Percentiles rank a stretch among this genome's conserved stretches.
Conservation (phyloP, 2,888 invertebrate genomes). For the Labia minor region DNA sequence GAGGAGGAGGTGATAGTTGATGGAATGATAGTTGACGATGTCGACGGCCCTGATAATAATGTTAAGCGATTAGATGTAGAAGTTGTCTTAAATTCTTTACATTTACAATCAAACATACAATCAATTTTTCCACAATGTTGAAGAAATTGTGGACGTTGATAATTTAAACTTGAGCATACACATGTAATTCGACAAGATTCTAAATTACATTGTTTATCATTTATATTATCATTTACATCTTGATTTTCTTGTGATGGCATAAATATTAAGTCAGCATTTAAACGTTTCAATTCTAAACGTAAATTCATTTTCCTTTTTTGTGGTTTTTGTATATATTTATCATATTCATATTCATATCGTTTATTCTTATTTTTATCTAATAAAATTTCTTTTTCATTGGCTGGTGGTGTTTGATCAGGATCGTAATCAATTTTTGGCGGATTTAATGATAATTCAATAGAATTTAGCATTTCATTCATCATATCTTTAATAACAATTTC, state of each 20-base stretch:
- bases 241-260: background rate
- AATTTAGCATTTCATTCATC: slow-evolving; percentile 44
- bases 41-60: background rate
- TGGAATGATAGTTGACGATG: background rate
- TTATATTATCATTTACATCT: slow-evolving; percentile 28
- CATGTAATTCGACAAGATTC: slow-evolving; percentile 53
- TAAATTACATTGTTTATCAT: slow-evolving; percentile 39
- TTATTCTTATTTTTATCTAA: too few species aligned
- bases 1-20: background rate
- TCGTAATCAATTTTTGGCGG: slow-evolving; percentile 51
- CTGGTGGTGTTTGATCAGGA: slow-evolving; percentile 23
- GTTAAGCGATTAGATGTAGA: background rate
- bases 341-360: too few species aligned
- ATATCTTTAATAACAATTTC: slow-evolving; percentile 36
- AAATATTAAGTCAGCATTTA: background rate
- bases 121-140: slow-evolving; percentile 51
- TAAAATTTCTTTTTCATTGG: slow-evolving; percentile 26
- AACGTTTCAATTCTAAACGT: background rate
- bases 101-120: slow-evolving; percentile 50
- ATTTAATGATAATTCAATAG: slow-evolving; percentile 52
- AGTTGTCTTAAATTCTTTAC: slow-evolving; percentile 29
- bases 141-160: background rate
- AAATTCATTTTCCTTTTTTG: background rate
- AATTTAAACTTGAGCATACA: slow-evolving; percentile 48
- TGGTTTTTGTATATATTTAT: background rate